These are phyloP conservation scores for Labrus mixtus DNA, from an alignment of 2,113 vertebrate genomes.

Conservation along the genomic window DNA sequence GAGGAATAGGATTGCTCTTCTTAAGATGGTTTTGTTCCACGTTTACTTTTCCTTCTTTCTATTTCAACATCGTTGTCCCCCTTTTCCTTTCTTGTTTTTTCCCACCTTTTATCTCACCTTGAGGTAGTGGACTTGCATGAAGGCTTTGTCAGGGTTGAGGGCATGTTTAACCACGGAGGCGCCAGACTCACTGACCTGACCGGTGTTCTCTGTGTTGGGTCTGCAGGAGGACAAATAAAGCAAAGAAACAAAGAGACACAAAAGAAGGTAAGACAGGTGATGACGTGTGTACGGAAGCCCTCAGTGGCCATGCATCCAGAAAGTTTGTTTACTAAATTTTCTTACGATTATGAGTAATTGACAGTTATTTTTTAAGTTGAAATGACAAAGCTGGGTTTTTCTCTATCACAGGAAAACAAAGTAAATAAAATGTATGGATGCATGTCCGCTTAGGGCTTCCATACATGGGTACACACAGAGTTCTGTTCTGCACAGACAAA, in stretches of 20 bases:
- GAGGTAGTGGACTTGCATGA: conserved; percentile 98
- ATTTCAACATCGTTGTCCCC: not conserved
- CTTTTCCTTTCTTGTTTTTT: not conserved
- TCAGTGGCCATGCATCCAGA: too few species aligned
- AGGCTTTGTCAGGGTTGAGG: conserved; percentile 93
- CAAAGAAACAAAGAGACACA: conserved; percentile 17
- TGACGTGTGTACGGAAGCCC: not conserved
- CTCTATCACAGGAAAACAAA: too few species aligned
- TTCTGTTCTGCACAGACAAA: conserved; percentile 4
- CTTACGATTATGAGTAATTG: too few species aligned
- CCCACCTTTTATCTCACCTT: conserved; percentile 85
- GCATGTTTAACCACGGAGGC: conserved; percentile 91
- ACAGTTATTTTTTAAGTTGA: too few species aligned
- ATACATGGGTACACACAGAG: conserved; percentile 23
- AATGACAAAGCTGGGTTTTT: too few species aligned
- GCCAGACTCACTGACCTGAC: conserved; percentile 89
- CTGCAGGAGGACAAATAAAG: conserved; percentile 76
- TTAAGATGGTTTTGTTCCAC: conserved; percentile 6
- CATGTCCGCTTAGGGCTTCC: too few species aligned
- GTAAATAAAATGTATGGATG: too few species aligned
- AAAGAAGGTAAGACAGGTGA: conserved; percentile 17
- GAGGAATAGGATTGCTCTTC: not conserved
- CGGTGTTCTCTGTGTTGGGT: conserved; percentile 92
- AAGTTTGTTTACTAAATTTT: too few species aligned
- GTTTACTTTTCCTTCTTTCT: not conserved